Evolutionary conservation across 2,113 vertebrate genomes (phyloP).

Genomic region (Lycaon pictus): DNA sequence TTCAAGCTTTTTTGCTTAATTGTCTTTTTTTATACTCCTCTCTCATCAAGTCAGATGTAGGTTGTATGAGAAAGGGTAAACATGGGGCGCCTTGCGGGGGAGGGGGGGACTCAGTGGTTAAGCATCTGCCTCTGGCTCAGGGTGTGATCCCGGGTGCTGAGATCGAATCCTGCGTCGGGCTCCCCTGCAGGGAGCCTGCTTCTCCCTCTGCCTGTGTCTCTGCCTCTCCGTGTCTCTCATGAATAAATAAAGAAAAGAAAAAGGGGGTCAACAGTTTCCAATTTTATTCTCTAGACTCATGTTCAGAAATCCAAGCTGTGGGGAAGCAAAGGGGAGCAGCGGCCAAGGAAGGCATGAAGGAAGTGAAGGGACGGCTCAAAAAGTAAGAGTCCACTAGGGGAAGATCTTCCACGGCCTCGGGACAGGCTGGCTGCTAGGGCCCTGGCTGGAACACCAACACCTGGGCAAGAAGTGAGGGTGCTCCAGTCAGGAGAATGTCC

Average conservation of each 20-base stretch:
- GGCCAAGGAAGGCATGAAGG: accelerated
- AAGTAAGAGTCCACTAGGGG: background rate
- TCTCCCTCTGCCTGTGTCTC: too few species aligned
- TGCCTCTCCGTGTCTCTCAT: too few species aligned
- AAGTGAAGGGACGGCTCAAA: background rate
- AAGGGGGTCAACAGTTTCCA: background rate
- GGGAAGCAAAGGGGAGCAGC: accelerated
- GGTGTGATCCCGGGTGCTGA: too few species aligned
- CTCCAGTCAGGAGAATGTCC: background rate
- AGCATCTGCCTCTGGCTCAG: too few species aligned
- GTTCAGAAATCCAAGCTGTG: background rate
- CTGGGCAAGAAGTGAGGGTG: background rate
- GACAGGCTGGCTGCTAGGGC: background rate
- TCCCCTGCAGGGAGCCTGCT: too few species aligned
- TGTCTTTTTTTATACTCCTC: background rate
- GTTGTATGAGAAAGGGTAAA: background rate
- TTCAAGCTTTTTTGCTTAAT: background rate
- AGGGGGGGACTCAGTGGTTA: too few species aligned
- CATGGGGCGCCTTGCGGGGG: too few species aligned
- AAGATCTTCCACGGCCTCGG: background rate
- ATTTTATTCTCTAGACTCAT: background rate
- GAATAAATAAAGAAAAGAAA: too few species aligned
- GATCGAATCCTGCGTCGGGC: too few species aligned
- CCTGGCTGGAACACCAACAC: background rate
- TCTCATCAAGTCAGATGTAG: background rate